Evolutionary conservation across 1,140 invertebrate species (phyloP).

Genomic region (Drosophila subobscura): DNA sequence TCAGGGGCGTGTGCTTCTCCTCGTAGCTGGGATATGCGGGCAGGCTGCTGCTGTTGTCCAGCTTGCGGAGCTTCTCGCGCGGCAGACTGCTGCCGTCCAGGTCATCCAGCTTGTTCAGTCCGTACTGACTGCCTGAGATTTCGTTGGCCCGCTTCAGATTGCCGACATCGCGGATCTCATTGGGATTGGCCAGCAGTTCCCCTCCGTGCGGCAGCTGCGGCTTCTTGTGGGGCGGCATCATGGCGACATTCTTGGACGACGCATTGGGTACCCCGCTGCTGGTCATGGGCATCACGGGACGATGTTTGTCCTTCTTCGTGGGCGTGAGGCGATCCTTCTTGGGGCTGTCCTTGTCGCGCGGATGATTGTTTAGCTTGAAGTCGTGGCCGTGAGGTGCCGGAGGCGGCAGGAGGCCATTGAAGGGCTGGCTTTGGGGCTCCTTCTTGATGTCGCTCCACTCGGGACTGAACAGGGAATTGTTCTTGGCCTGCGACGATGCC

Average conservation of each 20-base stretch:
- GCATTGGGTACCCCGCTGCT: constrained; percentile 7
- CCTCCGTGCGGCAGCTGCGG: constrained; percentile 26
- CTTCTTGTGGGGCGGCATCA: constrained; percentile 64
- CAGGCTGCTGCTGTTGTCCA: constrained; percentile 55
- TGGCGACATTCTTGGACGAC: constrained; percentile 31
- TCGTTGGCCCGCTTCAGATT: constrained; percentile 74
- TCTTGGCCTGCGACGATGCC: constrained; percentile 44
- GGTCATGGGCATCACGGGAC: constrained; percentile 31
- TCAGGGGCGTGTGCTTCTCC: constrained; percentile 64
- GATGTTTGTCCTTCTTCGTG: constrained; percentile 75
- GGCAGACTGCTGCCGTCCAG: constrained; percentile 54
- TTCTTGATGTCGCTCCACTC: constrained; percentile 76
- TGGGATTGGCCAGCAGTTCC: constrained; percentile 45
- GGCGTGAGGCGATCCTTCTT: constrained; percentile 71
- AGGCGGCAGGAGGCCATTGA: constrained; percentile 60
- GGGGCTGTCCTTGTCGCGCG: constrained; percentile 65
- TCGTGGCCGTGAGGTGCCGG: constrained; percentile 54
- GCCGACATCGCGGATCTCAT: constrained; percentile 39
- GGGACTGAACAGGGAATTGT: constrained; percentile 77
- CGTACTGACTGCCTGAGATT: constrained; percentile 52
- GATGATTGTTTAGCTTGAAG: constrained; percentile 68
- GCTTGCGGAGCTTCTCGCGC: constrained; percentile 74
- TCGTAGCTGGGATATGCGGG: constrained; percentile 50
- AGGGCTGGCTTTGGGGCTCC: constrained; percentile 52
- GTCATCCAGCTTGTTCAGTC: constrained; percentile 63